phyloP scores from a whole-genome alignment of 2,797 vertebrate species.

The Sebastes wilsoni region DNA sequence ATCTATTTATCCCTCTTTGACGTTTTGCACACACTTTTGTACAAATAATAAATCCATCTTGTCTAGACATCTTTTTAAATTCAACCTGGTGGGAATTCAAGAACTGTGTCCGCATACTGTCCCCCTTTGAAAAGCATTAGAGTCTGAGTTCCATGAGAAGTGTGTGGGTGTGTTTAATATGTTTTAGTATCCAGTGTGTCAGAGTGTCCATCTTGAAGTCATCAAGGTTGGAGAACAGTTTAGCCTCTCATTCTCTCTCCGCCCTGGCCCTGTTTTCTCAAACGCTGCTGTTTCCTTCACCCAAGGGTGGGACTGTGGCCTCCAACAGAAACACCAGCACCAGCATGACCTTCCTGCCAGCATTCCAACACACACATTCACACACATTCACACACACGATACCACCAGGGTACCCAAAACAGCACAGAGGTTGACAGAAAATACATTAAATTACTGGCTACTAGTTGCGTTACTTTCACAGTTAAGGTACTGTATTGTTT shows the following conservation, averaged over 20 bases:
- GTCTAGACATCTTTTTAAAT: background rate
- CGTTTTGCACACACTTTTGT: background rate
- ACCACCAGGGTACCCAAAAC: background rate
- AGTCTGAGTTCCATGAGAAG: background rate
- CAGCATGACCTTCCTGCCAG: constrained; percentile 57
- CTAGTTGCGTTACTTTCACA: too few relatives aligned
- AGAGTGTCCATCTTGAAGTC: constrained; percentile 48
- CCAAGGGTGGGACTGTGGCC: constrained; percentile 40
- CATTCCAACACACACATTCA: constrained; percentile 43
- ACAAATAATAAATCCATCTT: background rate
- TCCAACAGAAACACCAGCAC: constrained; percentile 53
- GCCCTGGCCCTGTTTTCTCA: constrained; percentile 44
- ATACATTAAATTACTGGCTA: too few relatives aligned
- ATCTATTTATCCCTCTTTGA: constrained; percentile 4
- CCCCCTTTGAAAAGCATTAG: background rate
- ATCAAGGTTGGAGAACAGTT: constrained; percentile 41
- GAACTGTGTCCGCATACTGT: background rate
- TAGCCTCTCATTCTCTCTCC: constrained; percentile 14
- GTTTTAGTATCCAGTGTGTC: background rate
- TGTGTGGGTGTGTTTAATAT: background rate
- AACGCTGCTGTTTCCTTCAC: constrained; percentile 49
- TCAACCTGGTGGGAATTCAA: background rate
- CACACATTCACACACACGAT: constrained; percentile 24
- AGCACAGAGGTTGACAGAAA: background rate
- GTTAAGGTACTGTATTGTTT: too few relatives aligned